Evolutionary conservation across 2,797 vertebrate genomes (phyloP), one percentile per base, ranked within the genome.

Genomic region (Coendou prehensilis): DNA sequence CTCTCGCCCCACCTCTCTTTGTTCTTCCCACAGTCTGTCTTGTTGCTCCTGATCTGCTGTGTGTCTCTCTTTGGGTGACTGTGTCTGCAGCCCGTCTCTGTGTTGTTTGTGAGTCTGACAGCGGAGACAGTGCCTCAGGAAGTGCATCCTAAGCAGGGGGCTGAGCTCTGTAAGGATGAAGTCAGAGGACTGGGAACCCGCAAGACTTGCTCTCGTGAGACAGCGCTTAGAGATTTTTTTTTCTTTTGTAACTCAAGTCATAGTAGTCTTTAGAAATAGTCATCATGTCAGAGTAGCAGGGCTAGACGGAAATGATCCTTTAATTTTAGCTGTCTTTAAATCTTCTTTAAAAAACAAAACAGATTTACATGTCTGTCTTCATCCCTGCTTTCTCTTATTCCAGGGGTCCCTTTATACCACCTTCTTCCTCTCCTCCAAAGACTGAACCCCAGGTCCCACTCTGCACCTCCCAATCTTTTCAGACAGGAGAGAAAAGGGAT

Each of bases 1-100:
- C 97, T 98, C 98, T 98, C 98, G 98, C 97, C 98, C 98, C 97
- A 97, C 98, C 94, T 95, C 98, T 98, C 98, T 98, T 82, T 99
- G 93, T 98, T 99, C 98, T 98, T 93, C 98, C 98, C 98, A 98
- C 98, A 98, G 97, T 98, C 98, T 98, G 98, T 98, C 97, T 95
- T 98, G 96, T 97, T 98, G 97, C 97, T 98, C 96, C 97, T 88
- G 52, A 81, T 97, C 97, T 95, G 97, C 69, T 98, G 61, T 98
- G 96, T 98, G 96, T 95, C 67, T 95, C 95, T 88, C 89, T 97
- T 91, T 69, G 93, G 93, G 95, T 97, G 93, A 63, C 91, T 96
- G 93, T 97, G 89, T 94, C 93, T 81, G 73, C 92, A 82, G 95
- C 81, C 71, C 33, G 41, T 95, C 93, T 96, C 91, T 87, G 93